phyloP scores from a whole-genome alignment of 2,888 invertebrate genomes.

The Subacronicta megacephala region DNA sequence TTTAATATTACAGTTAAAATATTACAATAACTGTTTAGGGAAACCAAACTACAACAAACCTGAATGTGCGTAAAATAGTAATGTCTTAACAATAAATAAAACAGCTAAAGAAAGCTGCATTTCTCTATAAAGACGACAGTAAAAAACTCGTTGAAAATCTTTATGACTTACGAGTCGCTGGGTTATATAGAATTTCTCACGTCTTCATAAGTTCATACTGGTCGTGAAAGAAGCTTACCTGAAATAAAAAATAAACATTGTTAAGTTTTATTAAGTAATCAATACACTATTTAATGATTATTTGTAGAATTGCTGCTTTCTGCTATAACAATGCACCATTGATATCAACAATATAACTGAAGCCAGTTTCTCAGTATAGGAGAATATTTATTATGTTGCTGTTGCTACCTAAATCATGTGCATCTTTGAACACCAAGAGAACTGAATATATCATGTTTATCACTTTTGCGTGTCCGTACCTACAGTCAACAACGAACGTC shows the following conservation, averaged over 20 bases:
- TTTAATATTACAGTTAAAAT: too few species aligned
- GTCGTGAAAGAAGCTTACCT: slow-evolving; percentile 59
- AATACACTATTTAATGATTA: slow-evolving; percentile 8
- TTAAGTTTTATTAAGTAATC: slow-evolving; percentile 30
- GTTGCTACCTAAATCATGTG: too few species aligned
- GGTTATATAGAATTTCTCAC: slow-evolving; percentile 66
- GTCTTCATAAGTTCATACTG: slow-evolving; percentile 43
- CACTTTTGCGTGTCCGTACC: too few species aligned
- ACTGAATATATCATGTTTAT: too few species aligned
- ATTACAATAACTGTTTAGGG: slow-evolving; percentile 8
- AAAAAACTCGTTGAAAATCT: slow-evolving; percentile 60
- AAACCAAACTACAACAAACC: slow-evolving; percentile 20
- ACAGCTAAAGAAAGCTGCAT: slow-evolving; percentile 42
- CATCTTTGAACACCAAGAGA: too few species aligned
- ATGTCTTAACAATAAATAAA: slow-evolving; percentile 42
- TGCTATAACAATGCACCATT: slow-evolving; percentile 34
- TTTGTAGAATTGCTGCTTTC: slow-evolving; percentile 14
- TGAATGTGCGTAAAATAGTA: slow-evolving; percentile 18
- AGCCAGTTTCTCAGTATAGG: too few species aligned
- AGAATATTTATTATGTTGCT: too few species aligned
- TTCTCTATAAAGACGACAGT: slow-evolving; percentile 45
- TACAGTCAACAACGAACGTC: too few species aligned
- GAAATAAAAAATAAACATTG: slow-evolving; percentile 53
- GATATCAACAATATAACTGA: too few species aligned
- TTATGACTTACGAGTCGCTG: slow-evolving; percentile 59